Evolutionary conservation across 92 coral and sea anemone species (phyloP).

Genomic region (Actinernus sp.): DNA sequence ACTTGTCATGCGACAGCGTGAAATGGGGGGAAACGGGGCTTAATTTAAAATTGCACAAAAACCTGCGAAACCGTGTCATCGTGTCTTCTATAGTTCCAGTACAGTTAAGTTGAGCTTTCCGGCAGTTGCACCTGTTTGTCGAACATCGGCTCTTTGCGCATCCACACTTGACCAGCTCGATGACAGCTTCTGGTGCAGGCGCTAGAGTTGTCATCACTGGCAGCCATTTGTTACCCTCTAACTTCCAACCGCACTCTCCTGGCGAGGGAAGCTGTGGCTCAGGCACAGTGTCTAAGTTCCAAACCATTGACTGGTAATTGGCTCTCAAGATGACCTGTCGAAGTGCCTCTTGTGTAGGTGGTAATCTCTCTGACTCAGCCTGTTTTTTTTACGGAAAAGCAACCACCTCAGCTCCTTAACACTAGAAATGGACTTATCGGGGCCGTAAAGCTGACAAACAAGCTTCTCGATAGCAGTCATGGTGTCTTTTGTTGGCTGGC

Average conservation of each 20-base stretch:
- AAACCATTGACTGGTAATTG: slow-evolving; percentile 23
- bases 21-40: too few relatives aligned
- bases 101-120: slow-evolving; percentile 10
- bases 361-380: slow-evolving; percentile 33
- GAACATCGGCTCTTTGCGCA: slow-evolving; percentile 11
- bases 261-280: slow-evolving; percentile 14
- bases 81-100: too few relatives aligned
- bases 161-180: slow-evolving; percentile 19
- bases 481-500: slow-evolving; percentile 8
- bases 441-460: slow-evolving; percentile 28
- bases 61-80: too few relatives aligned
- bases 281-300: slow-evolving; percentile 15
- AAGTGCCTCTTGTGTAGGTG: slow-evolving; percentile 36
- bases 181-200: slow-evolving; percentile 33
- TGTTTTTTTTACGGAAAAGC: slow-evolving; percentile 49
- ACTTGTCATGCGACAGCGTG: too few relatives aligned
- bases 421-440: slow-evolving; percentile 3
- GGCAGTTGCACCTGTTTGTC: slow-evolving; percentile 17
- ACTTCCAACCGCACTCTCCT: slow-evolving; percentile 15
- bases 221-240: slow-evolving; percentile 26
- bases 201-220: slow-evolving; percentile 32
- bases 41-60: too few relatives aligned
- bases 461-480: slow-evolving; percentile 42
- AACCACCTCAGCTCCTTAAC: slow-evolving; percentile 56
- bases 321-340: slow-evolving; percentile 23